Evolutionary conservation across 2,113 vertebrate species (phyloP).

Genomic region (Dipodomys ordii): DNA sequence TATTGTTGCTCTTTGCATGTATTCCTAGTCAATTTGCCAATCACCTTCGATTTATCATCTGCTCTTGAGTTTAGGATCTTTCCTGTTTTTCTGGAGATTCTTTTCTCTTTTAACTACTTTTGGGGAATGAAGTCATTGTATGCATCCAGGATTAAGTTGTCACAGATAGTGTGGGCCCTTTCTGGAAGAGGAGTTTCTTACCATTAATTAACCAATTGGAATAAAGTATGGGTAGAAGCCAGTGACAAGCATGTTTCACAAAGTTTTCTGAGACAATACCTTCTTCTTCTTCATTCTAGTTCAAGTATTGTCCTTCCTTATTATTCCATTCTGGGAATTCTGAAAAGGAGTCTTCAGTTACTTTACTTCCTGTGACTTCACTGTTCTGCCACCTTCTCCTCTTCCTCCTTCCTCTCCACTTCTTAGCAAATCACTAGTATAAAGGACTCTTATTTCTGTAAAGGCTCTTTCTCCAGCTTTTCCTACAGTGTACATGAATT

Average conservation of each 20-base stretch:
- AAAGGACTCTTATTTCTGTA: background rate
- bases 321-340: background rate
- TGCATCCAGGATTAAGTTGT: background rate
- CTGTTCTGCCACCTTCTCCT: background rate
- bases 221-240: background rate
- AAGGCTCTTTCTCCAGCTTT: background rate
- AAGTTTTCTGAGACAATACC: background rate
- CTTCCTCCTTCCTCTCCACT: background rate
- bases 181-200: background rate
- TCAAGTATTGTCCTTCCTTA: background rate
- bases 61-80: background rate
- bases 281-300: background rate
- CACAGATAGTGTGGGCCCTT: background rate
- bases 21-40: background rate
- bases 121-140: background rate
- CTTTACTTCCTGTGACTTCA: background rate
- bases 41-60: background rate
- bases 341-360: background rate
- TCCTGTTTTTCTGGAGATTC: background rate
- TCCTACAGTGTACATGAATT: background rate
- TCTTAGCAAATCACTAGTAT: background rate
- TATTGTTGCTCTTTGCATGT: background rate
- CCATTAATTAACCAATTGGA: background rate
- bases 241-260: background rate
- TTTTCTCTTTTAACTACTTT: background rate